Conservation (phyloP, 2,888 invertebrate species). For the Dynastes hyllus region DNA sequence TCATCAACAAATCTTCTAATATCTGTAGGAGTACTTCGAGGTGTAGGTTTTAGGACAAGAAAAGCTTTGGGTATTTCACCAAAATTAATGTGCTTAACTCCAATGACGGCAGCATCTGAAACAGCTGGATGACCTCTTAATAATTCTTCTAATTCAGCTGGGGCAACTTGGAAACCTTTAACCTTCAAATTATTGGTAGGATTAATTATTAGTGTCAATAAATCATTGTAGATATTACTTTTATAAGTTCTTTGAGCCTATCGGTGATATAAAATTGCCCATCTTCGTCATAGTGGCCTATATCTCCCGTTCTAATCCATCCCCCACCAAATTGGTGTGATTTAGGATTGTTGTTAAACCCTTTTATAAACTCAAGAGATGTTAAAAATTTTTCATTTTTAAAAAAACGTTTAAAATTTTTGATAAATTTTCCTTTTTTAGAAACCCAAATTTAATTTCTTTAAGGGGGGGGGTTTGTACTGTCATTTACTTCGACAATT, state of each 20-base stretch:
- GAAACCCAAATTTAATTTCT: constrained; percentile 68
- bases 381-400: too few relatives aligned
- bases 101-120: constrained; percentile 88
- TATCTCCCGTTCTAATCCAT: constrained; percentile 84
- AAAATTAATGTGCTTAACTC: constrained; percentile 78
- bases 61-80: constrained; percentile 88
- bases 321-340: too few relatives aligned
- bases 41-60: constrained; percentile 74
- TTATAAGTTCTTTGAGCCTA: constrained; percentile 86
- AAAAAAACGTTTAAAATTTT: too few relatives aligned
- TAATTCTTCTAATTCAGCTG: constrained; percentile 88
- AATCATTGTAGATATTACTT: constrained; percentile 64
- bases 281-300: constrained; percentile 74
- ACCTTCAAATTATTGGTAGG: constrained; percentile 53
- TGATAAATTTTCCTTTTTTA: too few relatives aligned
- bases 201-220: background rate
- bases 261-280: constrained; percentile 81
- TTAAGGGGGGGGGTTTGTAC: constrained; percentile 52
- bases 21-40: constrained; percentile 72
- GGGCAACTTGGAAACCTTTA: constrained; percentile 85
- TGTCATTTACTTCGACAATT: constrained; percentile 72
- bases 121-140: constrained; percentile 83
- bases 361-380: constrained; percentile 78
- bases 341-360: constrained; percentile 84
- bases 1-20: constrained; percentile 77